Evolutionary conservation across 2,113 vertebrate genomes (phyloP), one percentile per base, ranked within the genome.

Genomic region (Gymnorhina tibicen): DNA sequence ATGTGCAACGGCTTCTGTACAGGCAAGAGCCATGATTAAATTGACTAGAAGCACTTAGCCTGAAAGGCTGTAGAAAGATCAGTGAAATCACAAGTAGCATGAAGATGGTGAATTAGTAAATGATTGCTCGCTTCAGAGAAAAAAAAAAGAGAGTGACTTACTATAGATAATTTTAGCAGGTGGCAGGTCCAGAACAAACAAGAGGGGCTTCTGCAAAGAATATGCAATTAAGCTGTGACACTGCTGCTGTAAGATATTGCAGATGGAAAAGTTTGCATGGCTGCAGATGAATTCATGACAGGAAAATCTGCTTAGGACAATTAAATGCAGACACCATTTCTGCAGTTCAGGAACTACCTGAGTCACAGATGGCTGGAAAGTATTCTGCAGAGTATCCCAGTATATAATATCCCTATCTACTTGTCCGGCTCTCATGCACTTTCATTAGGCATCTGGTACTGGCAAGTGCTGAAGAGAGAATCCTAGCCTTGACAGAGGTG

Each of bases 371-470:
- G 96, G 91, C 73, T 92, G 21, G 26, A 53, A 92, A 80, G 46
- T 24, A 67, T 88, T 94, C 86, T 74, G 83, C 60, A 78, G 83
- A 84, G 62, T 70, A 75, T 70, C 86, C 64, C 73, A 87, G 30
- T 27, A 10, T n/a, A 95, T 44, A 70, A 92, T 92, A 93, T 81
- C 49, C 50, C 44, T 63, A 24, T 87, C 80, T 84, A 9, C 41
- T 92, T 78, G 73, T 93, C 93, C 88, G 72, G 59, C 35, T 92
- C 69, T 89, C 42, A 3, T 55, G 73, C 89, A 89, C 93, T 97
- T 93, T 95, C 86, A 92, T 95, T 93, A 93, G 89, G 86, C 96
- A 96, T 95, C 93, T 97, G 96, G 80, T 95, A 87, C 84, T 96
- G 94, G 93, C 95, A 97, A 93, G 87, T 92, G 93, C 52, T 95